Base-by-base conservation (phyloP, 2,113 vertebrate genomes). In the Litocranius walleri region DNA sequence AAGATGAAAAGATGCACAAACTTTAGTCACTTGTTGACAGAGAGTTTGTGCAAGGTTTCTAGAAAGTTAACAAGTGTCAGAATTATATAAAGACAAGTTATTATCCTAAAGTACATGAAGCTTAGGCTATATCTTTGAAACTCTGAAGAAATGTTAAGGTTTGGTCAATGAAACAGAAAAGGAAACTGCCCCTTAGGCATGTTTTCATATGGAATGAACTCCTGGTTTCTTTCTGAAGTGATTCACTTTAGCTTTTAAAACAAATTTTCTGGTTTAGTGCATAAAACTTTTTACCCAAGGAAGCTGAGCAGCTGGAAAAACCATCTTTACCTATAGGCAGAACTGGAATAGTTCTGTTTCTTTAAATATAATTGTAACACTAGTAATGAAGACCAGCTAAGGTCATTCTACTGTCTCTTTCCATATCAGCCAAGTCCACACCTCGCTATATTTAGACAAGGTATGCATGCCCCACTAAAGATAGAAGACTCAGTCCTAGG, bases 371-470 rank as follows among this genome's bases (percentile, higher is more conserved):
- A 93, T 93, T 98, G 94, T 98, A 98, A 98, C 78, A 27, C 62
- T 96, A 98, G 98, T 97, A 98, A 98, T 96, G 96, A 96, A 92
- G 95, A 97, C 96, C 56, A 12, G 7, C 96, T 88, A 97, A 98
- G 98, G 98, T 98, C 98, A 98, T 77, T 95, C 71, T 50, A 91
- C 98, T 97, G 97, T 98, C 98, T 97, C 67, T 83, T 94, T 95
- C 87, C 0, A 0, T 94, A 90, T 95, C 97, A 97, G 98, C 97
- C 91, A 97, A 97, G 54, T 77, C 92, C 45, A 82, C 91, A 94
- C 57, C n/a, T 97, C 9, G 27, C 98, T 98, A 98, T 99, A 98
- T 98, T 99, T 99, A 99, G 98, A 85, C 89, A 57, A 98, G 97
- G 95, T 78, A 98, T 96, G 98, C 78, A 96, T 96, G 96, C 82